These are phyloP conservation scores for Andrena minutula DNA, from an alignment of 2,888 invertebrate species.

Conservation along the genomic window DNA sequence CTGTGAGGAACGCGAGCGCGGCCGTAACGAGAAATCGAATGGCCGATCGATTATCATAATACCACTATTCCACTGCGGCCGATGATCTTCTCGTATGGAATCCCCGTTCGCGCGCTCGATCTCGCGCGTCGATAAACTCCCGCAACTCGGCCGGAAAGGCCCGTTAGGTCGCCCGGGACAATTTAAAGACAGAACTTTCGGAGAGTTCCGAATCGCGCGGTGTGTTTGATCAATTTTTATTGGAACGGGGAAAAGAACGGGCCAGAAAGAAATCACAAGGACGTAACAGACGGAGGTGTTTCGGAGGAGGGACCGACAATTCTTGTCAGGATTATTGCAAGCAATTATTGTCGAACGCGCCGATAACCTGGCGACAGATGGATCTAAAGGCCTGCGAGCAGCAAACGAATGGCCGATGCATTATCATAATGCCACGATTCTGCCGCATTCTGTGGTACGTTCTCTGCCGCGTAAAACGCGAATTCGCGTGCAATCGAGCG, in stretches of 20 bases:
- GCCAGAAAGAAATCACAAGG: constrained; percentile 7
- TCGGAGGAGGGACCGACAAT: neutral
- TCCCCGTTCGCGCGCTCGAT: neutral
- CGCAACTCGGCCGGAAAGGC: constrained; percentile 24
- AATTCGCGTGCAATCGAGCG: constrained; percentile 63
- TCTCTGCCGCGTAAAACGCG: constrained; percentile 57
- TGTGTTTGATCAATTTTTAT: constrained; percentile 56
- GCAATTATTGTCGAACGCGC: constrained; percentile 49
- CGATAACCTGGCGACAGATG: constrained; percentile 61
- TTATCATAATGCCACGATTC: constrained; percentile 78
- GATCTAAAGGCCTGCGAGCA: constrained; percentile 45
- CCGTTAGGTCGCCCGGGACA: constrained; percentile 27
- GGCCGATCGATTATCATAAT: constrained; percentile 76
- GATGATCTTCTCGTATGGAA: constrained; percentile 22
- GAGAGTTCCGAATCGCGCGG: constrained; percentile 8
- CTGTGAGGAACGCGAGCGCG: constrained; percentile 35
- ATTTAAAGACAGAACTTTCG: constrained; percentile 49
- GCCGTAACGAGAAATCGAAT: constrained; percentile 61
- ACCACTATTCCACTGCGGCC: constrained; percentile 72
- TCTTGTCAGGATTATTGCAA: constrained; percentile 45
- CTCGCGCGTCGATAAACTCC: constrained; percentile 37
- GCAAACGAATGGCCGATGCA: constrained; percentile 61
- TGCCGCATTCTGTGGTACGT: constrained; percentile 65
- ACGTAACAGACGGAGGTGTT: constrained; percentile 1
- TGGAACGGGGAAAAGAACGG: constrained; percentile 27